phyloP scores from a whole-genome alignment of 2,113 vertebrate species.

The Ictidomys tridecemlineatus region DNA sequence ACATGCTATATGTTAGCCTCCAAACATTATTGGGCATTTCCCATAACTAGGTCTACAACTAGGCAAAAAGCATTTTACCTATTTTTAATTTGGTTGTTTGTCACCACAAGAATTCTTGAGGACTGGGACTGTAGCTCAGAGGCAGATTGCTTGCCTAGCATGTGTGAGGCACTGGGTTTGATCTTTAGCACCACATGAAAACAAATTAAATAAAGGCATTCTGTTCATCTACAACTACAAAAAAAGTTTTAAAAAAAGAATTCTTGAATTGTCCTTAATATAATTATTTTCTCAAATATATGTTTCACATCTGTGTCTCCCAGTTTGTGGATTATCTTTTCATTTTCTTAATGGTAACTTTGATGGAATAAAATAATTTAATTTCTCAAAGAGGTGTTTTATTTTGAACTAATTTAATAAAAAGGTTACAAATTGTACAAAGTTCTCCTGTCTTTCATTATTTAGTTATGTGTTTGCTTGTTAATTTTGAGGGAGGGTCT shows the following conservation, averaged over 20 bases:
- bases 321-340: background rate
- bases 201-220: no score
- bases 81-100: background rate
- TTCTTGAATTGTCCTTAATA: conserved; percentile 20
- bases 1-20: background rate
- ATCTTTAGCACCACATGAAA: no score
- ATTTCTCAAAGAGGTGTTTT: no score
- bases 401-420: no score
- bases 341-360: conserved; percentile 12
- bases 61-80: background rate
- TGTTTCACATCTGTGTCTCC: background rate
- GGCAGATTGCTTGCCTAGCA: no score
- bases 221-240: no score
- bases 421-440: background rate
- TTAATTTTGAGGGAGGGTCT: background rate
- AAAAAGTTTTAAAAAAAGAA: no score
- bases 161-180: no score
- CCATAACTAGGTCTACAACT: background rate
- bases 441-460: background rate
- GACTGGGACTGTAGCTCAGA: no score
- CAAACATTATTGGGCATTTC: background rate
- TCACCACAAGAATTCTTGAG: no score
- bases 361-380: background rate
- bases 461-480: background rate
- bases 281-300: background rate